These are phyloP conservation scores for Diarsia brunnea DNA, from an alignment of 2,888 invertebrate genomes.

Conservation along the genomic window DNA sequence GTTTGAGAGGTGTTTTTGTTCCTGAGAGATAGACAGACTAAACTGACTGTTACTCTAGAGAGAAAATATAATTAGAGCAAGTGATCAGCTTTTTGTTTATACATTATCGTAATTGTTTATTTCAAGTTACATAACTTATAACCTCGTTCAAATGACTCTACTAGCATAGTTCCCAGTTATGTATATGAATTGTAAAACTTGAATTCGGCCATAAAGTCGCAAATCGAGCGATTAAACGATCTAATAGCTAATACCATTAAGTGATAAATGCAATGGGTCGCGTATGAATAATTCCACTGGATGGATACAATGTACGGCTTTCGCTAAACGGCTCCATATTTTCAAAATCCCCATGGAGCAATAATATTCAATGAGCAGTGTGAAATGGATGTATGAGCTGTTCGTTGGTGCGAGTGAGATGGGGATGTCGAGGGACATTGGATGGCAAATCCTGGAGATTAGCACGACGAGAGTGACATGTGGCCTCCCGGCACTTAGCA, in stretches of 20 bases:
- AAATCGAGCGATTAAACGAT: slow-evolving; percentile 89
- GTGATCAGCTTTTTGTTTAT: not conserved
- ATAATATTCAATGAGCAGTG: slow-evolving; percentile 90
- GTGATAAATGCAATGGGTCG: slow-evolving; percentile 89
- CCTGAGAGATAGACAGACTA: not conserved
- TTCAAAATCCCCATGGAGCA: slow-evolving; percentile 91
- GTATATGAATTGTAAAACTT: slow-evolving; percentile 57
- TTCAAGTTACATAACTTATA: not conserved
- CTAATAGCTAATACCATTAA: slow-evolving; percentile 90
- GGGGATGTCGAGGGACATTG: slow-evolving; percentile 83
- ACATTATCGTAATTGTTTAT: not conserved
- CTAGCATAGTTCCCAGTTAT: slow-evolving; percentile 26
- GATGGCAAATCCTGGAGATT: slow-evolving; percentile 90
- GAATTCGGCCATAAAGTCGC: slow-evolving; percentile 82
- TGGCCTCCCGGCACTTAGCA: slow-evolving; percentile 89
- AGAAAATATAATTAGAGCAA: not conserved
- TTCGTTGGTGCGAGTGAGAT: slow-evolving; percentile 77
- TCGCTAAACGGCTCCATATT: slow-evolving; percentile 91
- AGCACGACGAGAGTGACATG: slow-evolving; percentile 90
- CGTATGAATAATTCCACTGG: slow-evolving; percentile 89
- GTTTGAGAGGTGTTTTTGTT: slow-evolving; percentile 3
- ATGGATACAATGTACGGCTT: slow-evolving; percentile 90
- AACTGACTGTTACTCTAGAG: too few relatives aligned
- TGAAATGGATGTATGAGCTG: slow-evolving; percentile 82
- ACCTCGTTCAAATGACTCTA: not conserved